These are phyloP conservation scores for Daboia siamensis DNA, from an alignment of 2,113 vertebrate genomes.

Conservation along the genomic window DNA sequence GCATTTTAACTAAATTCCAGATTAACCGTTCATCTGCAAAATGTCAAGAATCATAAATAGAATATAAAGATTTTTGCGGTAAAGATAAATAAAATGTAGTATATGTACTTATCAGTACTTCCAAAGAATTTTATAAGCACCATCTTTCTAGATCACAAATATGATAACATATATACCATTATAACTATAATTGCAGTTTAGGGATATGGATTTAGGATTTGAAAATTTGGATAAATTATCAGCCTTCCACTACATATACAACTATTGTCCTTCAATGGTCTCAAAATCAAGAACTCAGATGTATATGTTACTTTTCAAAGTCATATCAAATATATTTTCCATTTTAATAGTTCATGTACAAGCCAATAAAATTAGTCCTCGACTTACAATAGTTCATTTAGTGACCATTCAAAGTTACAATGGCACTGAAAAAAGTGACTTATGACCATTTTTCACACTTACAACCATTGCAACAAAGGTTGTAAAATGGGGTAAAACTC, in stretches of 20 bases:
- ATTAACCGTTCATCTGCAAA: conserved; percentile 18
- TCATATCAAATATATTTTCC: neutral
- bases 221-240: no score
- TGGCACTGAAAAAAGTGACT: no score
- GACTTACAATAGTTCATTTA: no score
- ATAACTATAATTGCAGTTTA: neutral
- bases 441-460: no score
- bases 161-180: no score
- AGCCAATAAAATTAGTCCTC: neutral
- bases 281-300: neutral
- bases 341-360: accelerated
- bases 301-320: neutral
- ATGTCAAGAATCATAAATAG: neutral
- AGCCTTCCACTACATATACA: neutral
- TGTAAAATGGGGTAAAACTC: no score
- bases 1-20: conserved; percentile 1
- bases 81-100: no score
- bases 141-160: neutral
- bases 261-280: neutral
- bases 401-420: no score
- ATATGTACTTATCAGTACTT: neutral
- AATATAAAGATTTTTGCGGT: no score
- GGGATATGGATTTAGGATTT: neutral
- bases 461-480: no score
- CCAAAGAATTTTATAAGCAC: neutral